Percentiles rank a stretch among this genome's conserved stretches.
phyloP scores from a whole-genome alignment of 2,797 vertebrate genomes.

The Tinamus major region DNA sequence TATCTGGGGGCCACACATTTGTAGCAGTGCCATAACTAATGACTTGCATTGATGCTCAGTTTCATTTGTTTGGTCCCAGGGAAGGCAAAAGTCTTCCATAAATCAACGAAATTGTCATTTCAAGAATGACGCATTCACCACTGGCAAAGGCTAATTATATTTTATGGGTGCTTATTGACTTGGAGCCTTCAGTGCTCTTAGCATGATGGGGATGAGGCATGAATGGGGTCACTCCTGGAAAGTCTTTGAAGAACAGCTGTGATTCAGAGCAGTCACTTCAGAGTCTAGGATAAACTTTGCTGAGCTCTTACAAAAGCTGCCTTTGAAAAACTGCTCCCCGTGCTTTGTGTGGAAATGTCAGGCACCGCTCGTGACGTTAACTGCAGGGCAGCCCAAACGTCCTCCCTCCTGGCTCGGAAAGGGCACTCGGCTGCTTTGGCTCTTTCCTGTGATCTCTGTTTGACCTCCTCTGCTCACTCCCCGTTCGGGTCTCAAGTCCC shows the following conservation, averaged over 20 bases:
- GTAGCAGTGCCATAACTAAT: conserved; percentile 72
- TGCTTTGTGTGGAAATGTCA: conserved; percentile 46
- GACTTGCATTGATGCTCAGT: conserved; percentile 63
- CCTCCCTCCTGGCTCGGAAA: not conserved
- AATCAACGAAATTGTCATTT: conserved; percentile 75
- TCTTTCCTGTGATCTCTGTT: conserved; percentile 10
- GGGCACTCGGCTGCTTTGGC: not conserved
- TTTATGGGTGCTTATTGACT: conserved; percentile 73
- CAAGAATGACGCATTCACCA: conserved; percentile 71
- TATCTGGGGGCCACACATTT: conserved; percentile 67
- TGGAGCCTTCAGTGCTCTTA: conserved; percentile 52
- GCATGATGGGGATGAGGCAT: conserved; percentile 12
- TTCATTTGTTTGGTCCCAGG: conserved; percentile 57
- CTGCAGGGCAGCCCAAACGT: not conserved
- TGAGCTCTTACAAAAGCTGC: conserved; percentile 22
- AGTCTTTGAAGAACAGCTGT: conserved; percentile 54
- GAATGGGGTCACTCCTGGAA: conserved; percentile 53
- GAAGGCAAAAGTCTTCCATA: conserved; percentile 63
- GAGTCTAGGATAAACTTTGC: conserved; percentile 49
- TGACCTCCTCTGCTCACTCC: conserved; percentile 34
- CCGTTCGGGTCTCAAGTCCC: not conserved
- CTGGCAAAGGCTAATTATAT: conserved; percentile 73
- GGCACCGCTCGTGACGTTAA: not conserved
- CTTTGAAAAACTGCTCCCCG: conserved; percentile 19
- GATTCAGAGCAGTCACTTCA: conserved; percentile 8